Base-by-base conservation (phyloP, 2,797 vertebrate species). In the Paguma larvata region DNA sequence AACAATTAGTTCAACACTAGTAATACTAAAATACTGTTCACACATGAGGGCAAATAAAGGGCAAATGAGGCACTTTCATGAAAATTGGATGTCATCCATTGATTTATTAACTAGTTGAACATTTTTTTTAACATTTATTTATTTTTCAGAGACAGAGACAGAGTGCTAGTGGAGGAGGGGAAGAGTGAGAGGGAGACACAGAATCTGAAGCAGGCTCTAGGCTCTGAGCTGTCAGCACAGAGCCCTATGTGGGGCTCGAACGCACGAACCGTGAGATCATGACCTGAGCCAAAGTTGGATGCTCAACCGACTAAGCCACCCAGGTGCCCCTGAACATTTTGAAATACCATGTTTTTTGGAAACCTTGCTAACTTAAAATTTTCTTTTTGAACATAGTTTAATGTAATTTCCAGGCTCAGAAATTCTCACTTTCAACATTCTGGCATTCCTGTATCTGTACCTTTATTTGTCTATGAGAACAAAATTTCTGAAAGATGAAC, bases 91-190 rank as follows among this genome's bases (percentile, higher is more conserved):
- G 94, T 95, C 23, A 56, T 4, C 34, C n/a, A 41, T 62, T 62
- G 70, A 63, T 62, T 95, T 72, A 91, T 59, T 79, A 73, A 32
- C 27, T 75, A 73, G 27, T 48, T 80, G 34, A 91, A 94, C 79
- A 5, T 23, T 90, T 96, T 68, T 38, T 38, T 38, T 38, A 38
- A 38, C 38, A 38, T 38, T 38, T 38, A 38, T 38, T 38, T 38
- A 38, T 38, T 38, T 38, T 38, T 38, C 38, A n/a, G n/a, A n/a
- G n/a, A n/a, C n/a, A n/a, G n/a, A n/a, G n/a, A n/a, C n/a, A n/a
- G n/a, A n/a, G n/a, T n/a, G n/a, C n/a, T n/a, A n/a, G 38, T 38
- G 38, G 38, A 38, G 38, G 38, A 38, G 38, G 38, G 38, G 38
- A 38, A 38, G 38, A 38, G 38, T 3, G 38, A 38, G 38, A 38